Conservation (phyloP, 2,113 vertebrate genomes). For the Pygoscelis antarcticus region DNA sequence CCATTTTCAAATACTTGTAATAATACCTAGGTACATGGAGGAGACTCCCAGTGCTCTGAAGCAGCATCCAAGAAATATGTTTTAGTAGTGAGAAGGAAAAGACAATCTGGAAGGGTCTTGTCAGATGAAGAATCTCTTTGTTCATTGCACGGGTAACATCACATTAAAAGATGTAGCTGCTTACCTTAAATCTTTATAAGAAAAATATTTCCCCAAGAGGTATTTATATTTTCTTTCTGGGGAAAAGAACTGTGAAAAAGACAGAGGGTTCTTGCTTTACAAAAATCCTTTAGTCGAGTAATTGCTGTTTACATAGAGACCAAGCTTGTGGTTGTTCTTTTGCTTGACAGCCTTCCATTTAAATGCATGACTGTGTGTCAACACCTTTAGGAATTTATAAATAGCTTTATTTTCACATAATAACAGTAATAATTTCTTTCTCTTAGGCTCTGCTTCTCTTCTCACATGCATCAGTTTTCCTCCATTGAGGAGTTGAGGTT, state of each 20-base stretch:
- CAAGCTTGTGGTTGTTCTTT: neutral
- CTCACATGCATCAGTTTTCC: neutral
- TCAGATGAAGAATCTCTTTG: neutral
- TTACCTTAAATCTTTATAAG: conserved; percentile 9
- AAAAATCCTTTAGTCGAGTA: neutral
- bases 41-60: neutral
- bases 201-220: conserved; percentile 27
- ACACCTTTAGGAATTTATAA: neutral
- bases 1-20: neutral
- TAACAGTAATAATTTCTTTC: neutral
- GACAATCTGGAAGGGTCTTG: neutral
- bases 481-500: neutral
- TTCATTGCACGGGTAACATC: neutral
- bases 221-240: neutral
- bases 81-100: neutral
- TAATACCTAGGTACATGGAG: neutral
- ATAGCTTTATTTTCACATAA: neutral
- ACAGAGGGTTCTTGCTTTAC: neutral
- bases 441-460: neutral
- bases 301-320: neutral
- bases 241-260: neutral
- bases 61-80: neutral
- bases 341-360: neutral
- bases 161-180: neutral
- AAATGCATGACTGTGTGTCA: neutral